Conservation (phyloP, 2,888 invertebrate species). For the Brachyptera putata region DNA sequence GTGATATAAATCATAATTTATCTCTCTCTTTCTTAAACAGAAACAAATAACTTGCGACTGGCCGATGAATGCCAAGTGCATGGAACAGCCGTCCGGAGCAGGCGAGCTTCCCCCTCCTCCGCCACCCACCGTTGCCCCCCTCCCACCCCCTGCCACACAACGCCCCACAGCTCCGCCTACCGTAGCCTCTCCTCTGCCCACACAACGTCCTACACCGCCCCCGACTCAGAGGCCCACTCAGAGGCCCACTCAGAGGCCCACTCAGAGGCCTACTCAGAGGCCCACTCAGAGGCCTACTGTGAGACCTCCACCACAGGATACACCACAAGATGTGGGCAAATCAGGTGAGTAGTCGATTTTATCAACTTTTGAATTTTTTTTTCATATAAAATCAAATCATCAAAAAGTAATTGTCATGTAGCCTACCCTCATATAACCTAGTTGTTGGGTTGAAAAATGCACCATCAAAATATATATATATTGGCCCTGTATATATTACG, state of each 20-base stretch:
- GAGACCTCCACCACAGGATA: not conserved
- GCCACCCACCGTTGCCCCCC: constrained; percentile 35
- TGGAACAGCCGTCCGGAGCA: constrained; percentile 35
- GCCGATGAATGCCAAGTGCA: constrained; percentile 62
- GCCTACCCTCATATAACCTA: too few relatives aligned
- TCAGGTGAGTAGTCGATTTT: constrained; percentile 1
- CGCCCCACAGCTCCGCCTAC: constrained; percentile 36
- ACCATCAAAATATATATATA: too few relatives aligned
- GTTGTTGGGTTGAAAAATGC: too few relatives aligned
- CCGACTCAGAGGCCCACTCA: not conserved
- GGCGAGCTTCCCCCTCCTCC: constrained; percentile 33
- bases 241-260: constrained; percentile 37
- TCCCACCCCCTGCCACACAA: too few relatives aligned
- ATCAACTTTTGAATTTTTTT: too few relatives aligned
- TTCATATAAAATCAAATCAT: too few relatives aligned
- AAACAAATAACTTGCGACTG: constrained; percentile 66
- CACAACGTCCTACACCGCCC: constrained; percentile 42
- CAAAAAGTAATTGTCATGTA: too few relatives aligned
- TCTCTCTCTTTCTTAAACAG: constrained; percentile 40
- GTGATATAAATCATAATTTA: too few relatives aligned
- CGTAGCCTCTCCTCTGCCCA: constrained; percentile 38
- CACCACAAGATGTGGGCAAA: not conserved
- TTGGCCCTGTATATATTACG: too few relatives aligned
- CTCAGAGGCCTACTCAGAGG: constrained; percentile 41
- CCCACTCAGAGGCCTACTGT: not conserved